These are phyloP conservation scores for Characodon lateralis DNA, from an alignment of 2,797 vertebrate genomes.

Conservation along the genomic window DNA sequence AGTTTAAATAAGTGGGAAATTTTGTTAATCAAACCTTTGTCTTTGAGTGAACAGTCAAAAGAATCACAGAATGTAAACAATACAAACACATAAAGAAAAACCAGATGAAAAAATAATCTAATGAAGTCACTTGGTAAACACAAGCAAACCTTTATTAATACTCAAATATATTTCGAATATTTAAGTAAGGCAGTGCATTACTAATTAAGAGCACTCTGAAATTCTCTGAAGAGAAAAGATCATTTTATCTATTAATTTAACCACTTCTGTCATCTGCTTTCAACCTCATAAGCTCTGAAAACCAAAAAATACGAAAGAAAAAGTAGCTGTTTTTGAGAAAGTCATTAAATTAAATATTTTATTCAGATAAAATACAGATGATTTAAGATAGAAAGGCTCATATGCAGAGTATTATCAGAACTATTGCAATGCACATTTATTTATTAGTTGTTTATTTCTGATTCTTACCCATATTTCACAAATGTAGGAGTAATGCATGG, in stretches of 20 bases:
- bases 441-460: conserved; percentile 20
- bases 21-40: conserved; percentile 23
- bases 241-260: conserved; percentile 79
- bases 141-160: conserved; percentile 54
- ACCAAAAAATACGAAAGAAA: conserved; percentile 18
- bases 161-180: conserved; percentile 42
- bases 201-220: conserved; percentile 76
- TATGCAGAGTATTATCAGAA: conserved; percentile 31
- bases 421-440: conserved; percentile 21
- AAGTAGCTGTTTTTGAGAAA: not conserved
- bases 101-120: conserved; percentile 7
- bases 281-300: conserved; percentile 61
- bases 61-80: conserved; percentile 13
- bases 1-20: not conserved
- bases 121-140: conserved; percentile 11
- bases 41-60: conserved; percentile 31
- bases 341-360: not conserved
- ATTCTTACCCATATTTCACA: conserved; percentile 29
- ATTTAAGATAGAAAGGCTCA: not conserved
- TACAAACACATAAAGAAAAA: not conserved
- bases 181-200: conserved; percentile 46
- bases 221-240: conserved; percentile 34
- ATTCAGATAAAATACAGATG: not conserved
- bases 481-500: conserved; percentile 8
- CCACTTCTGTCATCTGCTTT: conserved; percentile 58